Conservation (phyloP, 2,113 vertebrate species). For the Lasiurus cinereus region DNA sequence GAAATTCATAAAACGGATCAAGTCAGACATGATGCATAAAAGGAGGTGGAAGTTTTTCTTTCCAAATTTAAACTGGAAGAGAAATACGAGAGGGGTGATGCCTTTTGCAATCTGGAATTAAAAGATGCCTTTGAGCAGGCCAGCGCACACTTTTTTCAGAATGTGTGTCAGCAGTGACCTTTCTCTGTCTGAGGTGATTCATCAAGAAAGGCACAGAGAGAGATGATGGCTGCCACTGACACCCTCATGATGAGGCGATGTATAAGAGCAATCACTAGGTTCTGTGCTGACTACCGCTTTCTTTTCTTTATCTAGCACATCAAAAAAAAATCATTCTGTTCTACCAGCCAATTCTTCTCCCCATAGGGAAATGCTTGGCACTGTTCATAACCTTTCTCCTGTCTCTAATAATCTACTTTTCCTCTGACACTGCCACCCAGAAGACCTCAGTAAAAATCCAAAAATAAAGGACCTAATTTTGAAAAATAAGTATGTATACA, state of each 20-base stretch:
- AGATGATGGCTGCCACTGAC: conserved; percentile 91
- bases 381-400: too few species aligned
- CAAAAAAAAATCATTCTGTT: conserved; percentile 84
- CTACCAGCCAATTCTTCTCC: conserved; percentile 84
- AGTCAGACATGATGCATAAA: conserved; percentile 86
- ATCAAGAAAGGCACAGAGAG: conserved; percentile 92
- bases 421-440: not conserved
- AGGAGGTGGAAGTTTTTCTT: conserved; percentile 85
- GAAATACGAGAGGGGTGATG: conserved; percentile 84
- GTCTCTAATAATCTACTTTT: not conserved
- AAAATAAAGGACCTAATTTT: conserved; percentile 21
- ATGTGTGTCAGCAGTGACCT: conserved; percentile 88
- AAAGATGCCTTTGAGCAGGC: conserved; percentile 79
- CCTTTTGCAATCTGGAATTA: conserved; percentile 91
- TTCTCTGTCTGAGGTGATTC: conserved; percentile 89
- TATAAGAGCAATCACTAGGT: accelerated
- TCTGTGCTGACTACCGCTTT: conserved; percentile 61
- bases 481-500: not conserved
- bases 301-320: conserved; percentile 87
- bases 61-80: conserved; percentile 92
- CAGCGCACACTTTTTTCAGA: conserved; percentile 89
- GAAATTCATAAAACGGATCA: conserved; percentile 89
- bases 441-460: not conserved
- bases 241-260: conserved; percentile 82
- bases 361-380: conserved; percentile 55